Base-by-base conservation (phyloP, 2,797 vertebrate genomes). In the Coranthus polyacanthus region DNA sequence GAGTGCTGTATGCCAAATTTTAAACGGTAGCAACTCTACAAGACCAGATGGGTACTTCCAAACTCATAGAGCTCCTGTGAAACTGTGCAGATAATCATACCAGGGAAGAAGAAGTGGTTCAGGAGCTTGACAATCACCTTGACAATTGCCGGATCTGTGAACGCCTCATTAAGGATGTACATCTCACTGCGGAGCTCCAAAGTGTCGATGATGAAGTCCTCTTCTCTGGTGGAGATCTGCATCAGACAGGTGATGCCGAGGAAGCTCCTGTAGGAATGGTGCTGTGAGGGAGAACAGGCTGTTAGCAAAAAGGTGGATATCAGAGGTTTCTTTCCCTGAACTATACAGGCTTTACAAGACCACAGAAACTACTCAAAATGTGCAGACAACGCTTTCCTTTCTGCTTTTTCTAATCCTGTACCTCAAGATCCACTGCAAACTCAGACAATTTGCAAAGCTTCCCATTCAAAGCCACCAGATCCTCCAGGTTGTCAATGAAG, bases 241-340 rank as follows among this genome's bases (percentile, higher is more conserved):
- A 99, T 96, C 79, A 99, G 94, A 71, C 94, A 97, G 0, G 98
- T 99, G 68, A 99, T 82, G 59, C 98, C 98, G 0, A 98, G 90
- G 83, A 98, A 99, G 76, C 94, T 98, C 78, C 98, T 90, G 85
- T 99, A 99, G 21, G 97, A 99, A 84, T 99, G 98, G 74, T 99
- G 98, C 98, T 99, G 82, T 0, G 2, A 53, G 4, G 9, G 51
- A 82, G 7, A 63, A 47, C 11, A 44, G 17, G 17, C 8, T 6
- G n/a, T 53, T 2, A 38, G 36, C 24, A 32, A n/a, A 42, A 67
- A 36, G 15, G 7, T 9, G 10, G 7, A 9, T 32, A 32, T 10
- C 29, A 32, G 29, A 26, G 5, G 29, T 32, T 32, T 32, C 0
- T 32, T 10, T 32, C 2, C 10, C 9, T 3, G 10, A 26, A 51